Percentiles rank a stretch among this genome's conserved stretches.
These are phyloP conservation scores for Metridium senile DNA, from an alignment of 92 coral and sea anemone genomes.

Conservation along the genomic window DNA sequence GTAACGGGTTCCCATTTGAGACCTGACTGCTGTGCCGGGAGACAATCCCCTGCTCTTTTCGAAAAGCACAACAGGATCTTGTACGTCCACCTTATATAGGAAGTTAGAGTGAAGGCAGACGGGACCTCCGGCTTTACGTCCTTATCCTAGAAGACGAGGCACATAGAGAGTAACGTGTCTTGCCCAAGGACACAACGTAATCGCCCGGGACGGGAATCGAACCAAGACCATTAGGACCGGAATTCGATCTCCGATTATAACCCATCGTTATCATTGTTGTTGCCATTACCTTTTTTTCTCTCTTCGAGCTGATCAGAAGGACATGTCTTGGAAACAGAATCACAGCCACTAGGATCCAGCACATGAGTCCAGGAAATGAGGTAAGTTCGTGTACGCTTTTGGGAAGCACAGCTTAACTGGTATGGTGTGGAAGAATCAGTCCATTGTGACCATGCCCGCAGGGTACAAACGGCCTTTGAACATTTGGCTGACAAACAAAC, in stretches of 20 bases:
- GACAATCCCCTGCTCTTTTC: no score
- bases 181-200: no score
- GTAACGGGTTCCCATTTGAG: no score
- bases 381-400: slow-evolving; percentile 57
- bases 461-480: slow-evolving; percentile 53
- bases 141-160: no score
- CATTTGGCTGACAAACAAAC: slow-evolving; percentile 51
- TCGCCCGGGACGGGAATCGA: no score
- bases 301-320: slow-evolving; percentile 47
- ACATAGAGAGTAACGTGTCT: no score
- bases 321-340: slow-evolving; percentile 53
- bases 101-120: no score
- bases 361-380: slow-evolving; percentile 50
- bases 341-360: slow-evolving; percentile 53
- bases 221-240: no score
- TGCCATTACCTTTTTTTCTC: slow-evolving; percentile 53
- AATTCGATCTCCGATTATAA: background rate
- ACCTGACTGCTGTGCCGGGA: no score
- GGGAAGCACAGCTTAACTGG: slow-evolving; percentile 63
- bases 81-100: no score
- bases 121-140: no score
- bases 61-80: no score
- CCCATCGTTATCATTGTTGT: background rate
- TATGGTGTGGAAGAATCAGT: slow-evolving; percentile 37
- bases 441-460: slow-evolving; percentile 73